Percentiles rank a stretch among this genome's conserved stretches.
Evolutionary conservation across 1,140 invertebrate species (phyloP).

Genomic region (Drosophila prosaltans): DNA sequence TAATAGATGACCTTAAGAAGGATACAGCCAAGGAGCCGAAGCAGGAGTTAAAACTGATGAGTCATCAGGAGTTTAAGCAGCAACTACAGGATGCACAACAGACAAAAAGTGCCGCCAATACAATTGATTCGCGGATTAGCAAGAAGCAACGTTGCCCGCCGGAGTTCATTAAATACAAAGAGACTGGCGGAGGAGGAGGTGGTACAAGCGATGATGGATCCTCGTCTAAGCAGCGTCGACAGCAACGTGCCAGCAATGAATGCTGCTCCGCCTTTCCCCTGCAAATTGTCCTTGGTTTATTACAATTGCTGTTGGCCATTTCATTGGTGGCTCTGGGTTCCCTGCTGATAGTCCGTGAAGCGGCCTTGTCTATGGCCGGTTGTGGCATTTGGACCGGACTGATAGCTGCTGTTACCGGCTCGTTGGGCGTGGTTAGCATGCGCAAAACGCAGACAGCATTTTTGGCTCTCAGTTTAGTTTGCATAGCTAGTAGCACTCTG

Average conservation of each 20-base stretch:
- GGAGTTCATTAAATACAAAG: constrained; percentile 77
- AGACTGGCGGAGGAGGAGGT: constrained; percentile 19
- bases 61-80: constrained; percentile 74
- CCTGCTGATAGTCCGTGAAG: constrained; percentile 71
- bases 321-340: constrained; percentile 74
- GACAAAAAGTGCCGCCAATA: constrained; percentile 52
- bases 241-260: constrained; percentile 59
- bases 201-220: constrained; percentile 40
- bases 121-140: constrained; percentile 76
- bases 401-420: constrained; percentile 76
- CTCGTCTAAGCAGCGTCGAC: constrained; percentile 52
- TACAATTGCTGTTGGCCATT: constrained; percentile 78
- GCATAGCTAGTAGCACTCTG: constrained; percentile 79
- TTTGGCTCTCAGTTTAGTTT: constrained; percentile 78
- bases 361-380: constrained; percentile 74
- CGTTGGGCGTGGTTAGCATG: constrained; percentile 78
- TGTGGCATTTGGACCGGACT: constrained; percentile 81
- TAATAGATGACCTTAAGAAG: constrained; percentile 48
- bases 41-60: constrained; percentile 66
- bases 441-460: constrained; percentile 79
- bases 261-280: constrained; percentile 76
- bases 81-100: constrained; percentile 65
- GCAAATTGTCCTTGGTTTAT: constrained; percentile 72
- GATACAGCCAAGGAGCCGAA: constrained; percentile 24
- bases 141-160: constrained; percentile 79